These are phyloP conservation scores for Grammomys surdaster DNA, from an alignment of 2,113 vertebrate genomes.

Conservation along the genomic window DNA sequence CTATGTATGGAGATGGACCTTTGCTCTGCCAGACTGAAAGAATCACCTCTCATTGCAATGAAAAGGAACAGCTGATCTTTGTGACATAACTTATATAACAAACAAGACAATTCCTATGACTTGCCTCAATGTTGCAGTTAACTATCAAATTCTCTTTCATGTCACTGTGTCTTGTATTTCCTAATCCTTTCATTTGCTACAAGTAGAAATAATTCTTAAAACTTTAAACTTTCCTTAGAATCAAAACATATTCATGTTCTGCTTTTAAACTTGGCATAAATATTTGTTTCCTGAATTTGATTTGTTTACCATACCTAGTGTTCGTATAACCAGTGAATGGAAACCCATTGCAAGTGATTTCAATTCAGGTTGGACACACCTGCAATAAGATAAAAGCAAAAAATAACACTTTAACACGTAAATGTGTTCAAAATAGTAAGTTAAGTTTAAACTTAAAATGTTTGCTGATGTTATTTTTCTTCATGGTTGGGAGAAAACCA, in stretches of 20 bases:
- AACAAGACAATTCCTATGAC: neutral
- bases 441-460: neutral
- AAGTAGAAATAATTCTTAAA: neutral
- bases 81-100: neutral
- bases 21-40: neutral
- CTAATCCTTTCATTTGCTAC: neutral
- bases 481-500: neutral
- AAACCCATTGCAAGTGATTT: slow-evolving; percentile 95
- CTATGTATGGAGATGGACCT: neutral
- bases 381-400: slow-evolving; percentile 83
- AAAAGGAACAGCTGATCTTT: neutral
- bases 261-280: neutral
- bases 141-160: neutral
- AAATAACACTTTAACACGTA: slow-evolving; percentile 3
- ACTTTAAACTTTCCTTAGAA: neutral
- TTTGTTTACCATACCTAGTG: slow-evolving; percentile 88
- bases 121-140: neutral
- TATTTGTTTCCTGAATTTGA: neutral
- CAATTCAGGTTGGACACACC: slow-evolving; percentile 91
- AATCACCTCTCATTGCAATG: neutral
- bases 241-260: neutral
- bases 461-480: neutral
- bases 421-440: slow-evolving; percentile 5
- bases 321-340: slow-evolving; percentile 86
- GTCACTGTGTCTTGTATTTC: neutral